Percentiles rank a stretch among this genome's conserved stretches.
These are phyloP conservation scores for Clarias gariepinus DNA, from an alignment of 2,113 vertebrate genomes.

Conservation along the genomic window DNA sequence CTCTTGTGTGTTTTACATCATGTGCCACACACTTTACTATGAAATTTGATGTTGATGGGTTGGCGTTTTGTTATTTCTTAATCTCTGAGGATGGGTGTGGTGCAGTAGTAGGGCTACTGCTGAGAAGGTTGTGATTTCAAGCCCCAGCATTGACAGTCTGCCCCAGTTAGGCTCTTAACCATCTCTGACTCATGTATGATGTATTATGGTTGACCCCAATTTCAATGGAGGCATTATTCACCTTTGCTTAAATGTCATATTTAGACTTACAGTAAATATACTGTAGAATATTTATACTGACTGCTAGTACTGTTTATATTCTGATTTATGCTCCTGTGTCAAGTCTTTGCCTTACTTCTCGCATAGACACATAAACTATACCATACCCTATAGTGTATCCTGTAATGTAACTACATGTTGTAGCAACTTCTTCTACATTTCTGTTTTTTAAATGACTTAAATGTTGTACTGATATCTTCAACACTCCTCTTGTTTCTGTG, in stretches of 20 bases:
- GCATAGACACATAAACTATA: no score
- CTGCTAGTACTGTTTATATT: neutral
- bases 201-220: neutral
- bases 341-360: no score
- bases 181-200: neutral
- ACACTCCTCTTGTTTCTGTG: no score
- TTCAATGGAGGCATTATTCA: neutral
- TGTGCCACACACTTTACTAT: neutral
- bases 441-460: no score
- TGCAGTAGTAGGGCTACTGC: neutral
- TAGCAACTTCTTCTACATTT: no score
- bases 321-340: neutral
- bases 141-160: neutral
- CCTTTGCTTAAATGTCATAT: neutral
- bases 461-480: no score
- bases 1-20: neutral
- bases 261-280: neutral
- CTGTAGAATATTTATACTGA: neutral
- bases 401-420: no score
- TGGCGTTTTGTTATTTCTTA: neutral
- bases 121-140: neutral
- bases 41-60: neutral
- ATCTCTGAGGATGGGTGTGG: neutral
- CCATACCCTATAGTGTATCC: no score
- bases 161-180: neutral